Base-by-base conservation (phyloP, 2,113 vertebrate genomes). In the Monarcha castaneiventris region DNA sequence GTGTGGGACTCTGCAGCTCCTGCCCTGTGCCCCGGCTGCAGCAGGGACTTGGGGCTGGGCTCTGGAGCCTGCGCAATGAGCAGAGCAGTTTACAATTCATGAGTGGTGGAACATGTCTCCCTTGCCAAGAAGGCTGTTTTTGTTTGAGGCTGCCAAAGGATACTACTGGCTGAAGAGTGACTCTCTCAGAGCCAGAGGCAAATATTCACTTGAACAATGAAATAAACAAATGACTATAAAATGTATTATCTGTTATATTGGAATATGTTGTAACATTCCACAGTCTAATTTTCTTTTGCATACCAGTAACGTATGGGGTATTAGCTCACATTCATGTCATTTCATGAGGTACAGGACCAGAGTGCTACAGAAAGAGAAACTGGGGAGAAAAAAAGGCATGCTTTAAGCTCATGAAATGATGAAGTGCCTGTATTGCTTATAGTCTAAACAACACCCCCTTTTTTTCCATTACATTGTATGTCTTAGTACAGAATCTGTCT, bases 51-150 rank as follows among this genome's bases (percentile, higher is more conserved):
- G 22, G 74, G 75, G 71, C 76, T 75, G 87, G 84, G 61, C 82
- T 4, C 27, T 6, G 2, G 0, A 9, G 44, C 33, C 43, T 43
- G 35, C 7, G 20, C 41, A 4, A 32, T 23, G 10, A 80, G 43
- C 33, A 13, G 9, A 30, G 59, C 66, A 41, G 62, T 56, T 97
- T 59, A 18, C 93, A 64, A 4, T 84, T 85, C 37, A 7, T 22
- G 35, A 75, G 39, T 4, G 9, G 72, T 67, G 67, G 44, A 91
- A 72, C 35, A 73, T 4, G 33, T 33, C 77, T 91, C 2, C 5
- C 79, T 55, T 95, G 94, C 95, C 92, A 96, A 87, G 93, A 94
- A 89, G 21, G 19, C 72, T 73, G 71, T 23, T 89, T 84, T 83
- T 77, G 67, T 84, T 66, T 80, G 49, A 84, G 41, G 18, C 87